Conservation (phyloP, 2,888 invertebrate genomes). For the Agrotis segetum region DNA sequence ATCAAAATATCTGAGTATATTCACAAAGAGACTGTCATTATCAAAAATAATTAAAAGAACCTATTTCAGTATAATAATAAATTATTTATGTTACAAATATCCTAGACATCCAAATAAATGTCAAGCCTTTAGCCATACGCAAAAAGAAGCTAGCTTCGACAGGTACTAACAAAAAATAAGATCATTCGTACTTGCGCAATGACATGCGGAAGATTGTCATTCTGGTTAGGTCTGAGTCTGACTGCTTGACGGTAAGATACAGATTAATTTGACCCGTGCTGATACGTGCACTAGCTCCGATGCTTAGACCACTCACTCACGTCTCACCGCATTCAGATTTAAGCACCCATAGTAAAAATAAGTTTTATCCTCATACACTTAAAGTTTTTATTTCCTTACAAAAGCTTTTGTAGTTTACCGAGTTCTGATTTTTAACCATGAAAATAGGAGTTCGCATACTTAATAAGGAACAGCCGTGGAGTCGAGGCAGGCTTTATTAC, state of each 20-base stretch:
- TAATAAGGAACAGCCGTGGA: conserved; percentile 53
- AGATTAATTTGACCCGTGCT: conserved; percentile 27
- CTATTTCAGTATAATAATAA: too few species aligned
- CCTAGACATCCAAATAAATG: too few species aligned
- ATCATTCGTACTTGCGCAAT: conserved; percentile 21
- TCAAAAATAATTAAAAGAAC: too few species aligned
- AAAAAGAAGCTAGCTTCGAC: conserved; percentile 1
- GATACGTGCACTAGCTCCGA: conserved; percentile 3
- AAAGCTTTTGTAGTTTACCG: not conserved
- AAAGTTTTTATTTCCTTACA: conserved; percentile 1
- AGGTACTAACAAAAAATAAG: conserved; percentile 3
- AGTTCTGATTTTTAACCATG: conserved; percentile 29
- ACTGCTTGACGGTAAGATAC: conserved; percentile 13
- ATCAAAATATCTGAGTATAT: conserved; percentile 5
- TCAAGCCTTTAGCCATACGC: not conserved
- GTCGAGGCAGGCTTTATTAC: conserved; percentile 72
- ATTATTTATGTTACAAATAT: too few species aligned
- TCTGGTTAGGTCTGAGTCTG: conserved; percentile 14
- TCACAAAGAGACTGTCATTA: not conserved
- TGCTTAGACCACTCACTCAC: conserved; percentile 26
- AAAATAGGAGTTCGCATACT: conserved; percentile 51
- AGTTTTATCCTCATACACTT: not conserved
- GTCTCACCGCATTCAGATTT: conserved; percentile 3
- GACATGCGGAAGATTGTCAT: conserved; percentile 35
- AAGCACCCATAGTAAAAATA: not conserved